Evolutionary conservation across 92 coral and sea anemone species (phyloP).

Genomic region (Epizoanthus scotinus): DNA sequence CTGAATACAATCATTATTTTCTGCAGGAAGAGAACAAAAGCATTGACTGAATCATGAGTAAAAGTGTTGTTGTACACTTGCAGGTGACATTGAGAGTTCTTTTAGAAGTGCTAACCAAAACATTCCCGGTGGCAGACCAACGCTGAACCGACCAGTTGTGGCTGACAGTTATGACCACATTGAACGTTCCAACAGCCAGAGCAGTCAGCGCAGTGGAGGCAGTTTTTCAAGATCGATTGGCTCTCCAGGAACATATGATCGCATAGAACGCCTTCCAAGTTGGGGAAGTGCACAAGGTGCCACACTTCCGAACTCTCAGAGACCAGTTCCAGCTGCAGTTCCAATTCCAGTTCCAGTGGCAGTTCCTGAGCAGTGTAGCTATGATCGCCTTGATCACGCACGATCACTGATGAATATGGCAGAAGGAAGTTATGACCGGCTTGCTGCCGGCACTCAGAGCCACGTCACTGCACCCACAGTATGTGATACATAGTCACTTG

Average conservation of each 20-base stretch:
- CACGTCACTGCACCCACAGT: conserved; percentile 60
- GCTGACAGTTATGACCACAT: conserved; percentile 69
- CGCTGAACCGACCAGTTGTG: conserved; percentile 27
- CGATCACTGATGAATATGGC: conserved; percentile 59
- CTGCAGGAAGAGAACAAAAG: too few relatives aligned
- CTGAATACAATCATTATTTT: too few relatives aligned
- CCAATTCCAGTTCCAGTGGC: conserved; percentile 18
- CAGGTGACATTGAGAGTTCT: conserved; percentile 23
- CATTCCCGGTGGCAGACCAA: conserved; percentile 43
- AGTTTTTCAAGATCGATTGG: conserved; percentile 65
- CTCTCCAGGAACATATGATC: conserved; percentile 63
- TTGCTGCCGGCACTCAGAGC: conserved; percentile 56
- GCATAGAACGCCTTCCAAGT: conserved; percentile 76
- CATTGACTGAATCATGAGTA: too few relatives aligned
- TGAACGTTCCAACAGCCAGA: conserved; percentile 75
- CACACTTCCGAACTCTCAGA: not conserved
- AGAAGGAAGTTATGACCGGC: conserved; percentile 63
- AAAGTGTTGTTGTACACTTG: not conserved
- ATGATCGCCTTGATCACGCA: conserved; percentile 70
- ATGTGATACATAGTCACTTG: conserved; percentile 41
- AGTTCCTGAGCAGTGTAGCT: conserved; percentile 39
- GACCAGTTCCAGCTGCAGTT: conserved; percentile 50
- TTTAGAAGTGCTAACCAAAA: conserved; percentile 41
- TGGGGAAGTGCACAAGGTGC: conserved; percentile 60
- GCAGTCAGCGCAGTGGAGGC: conserved; percentile 82